phyloP scores from a whole-genome alignment of 2,797 vertebrate species.

The Forpus xanthops region DNA sequence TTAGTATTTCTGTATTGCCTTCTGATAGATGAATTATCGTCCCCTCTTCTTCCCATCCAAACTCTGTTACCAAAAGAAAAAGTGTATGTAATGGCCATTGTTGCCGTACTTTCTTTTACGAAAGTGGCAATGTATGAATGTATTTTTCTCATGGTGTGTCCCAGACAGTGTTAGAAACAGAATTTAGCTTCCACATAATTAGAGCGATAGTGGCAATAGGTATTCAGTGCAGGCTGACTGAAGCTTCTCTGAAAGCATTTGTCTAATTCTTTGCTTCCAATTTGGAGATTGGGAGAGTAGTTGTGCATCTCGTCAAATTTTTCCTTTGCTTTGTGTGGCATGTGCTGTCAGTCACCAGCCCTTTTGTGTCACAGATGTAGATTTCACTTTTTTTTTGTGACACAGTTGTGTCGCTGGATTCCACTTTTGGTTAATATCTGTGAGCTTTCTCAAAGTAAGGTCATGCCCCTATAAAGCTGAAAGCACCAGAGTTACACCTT shows the following conservation, averaged over 20 bases:
- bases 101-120: background rate
- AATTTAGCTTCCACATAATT: background rate
- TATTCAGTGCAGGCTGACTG: background rate
- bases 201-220: background rate
- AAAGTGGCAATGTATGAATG: background rate
- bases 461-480: background rate
- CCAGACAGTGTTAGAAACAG: background rate
- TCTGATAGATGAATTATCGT: background rate
- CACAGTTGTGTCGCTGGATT: background rate
- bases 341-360: background rate
- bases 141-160: background rate
- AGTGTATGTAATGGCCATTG: background rate
- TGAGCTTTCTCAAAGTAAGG: background rate
- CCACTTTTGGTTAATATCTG: background rate
- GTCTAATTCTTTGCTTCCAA: background rate
- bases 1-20: background rate
- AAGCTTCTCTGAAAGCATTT: background rate
- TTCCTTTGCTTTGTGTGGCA: background rate
- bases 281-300: background rate
- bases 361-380: background rate
- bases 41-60: background rate
- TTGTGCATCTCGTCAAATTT: background rate
- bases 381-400: no score
- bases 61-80: background rate
- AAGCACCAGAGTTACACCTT: background rate